Base-by-base conservation (phyloP, 1,140 invertebrate species). In the Arctopsyche grandis region DNA sequence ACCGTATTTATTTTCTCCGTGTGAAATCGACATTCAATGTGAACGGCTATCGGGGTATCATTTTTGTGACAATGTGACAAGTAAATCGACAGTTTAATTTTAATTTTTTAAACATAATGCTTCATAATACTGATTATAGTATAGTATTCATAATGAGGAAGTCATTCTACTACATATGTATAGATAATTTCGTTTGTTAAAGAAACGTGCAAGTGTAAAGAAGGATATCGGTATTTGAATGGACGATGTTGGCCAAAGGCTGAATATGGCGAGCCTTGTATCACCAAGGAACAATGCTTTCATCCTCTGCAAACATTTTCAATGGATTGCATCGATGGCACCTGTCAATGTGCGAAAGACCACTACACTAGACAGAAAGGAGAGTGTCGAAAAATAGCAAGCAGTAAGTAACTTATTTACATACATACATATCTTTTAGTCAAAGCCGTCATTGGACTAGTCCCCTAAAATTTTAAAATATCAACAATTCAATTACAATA, bases 381-480 rank as follows among this genome's bases (percentile, higher is more conserved):
- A 10, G 26, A 58, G 16, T 76, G 74, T 24, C n/a, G 74, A 76
- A 76, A 58, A 76, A 76, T 63, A 9, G 16, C 56, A 19, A 44
- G 9, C 5, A 63, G 74, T 76, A 5, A 63, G 58, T 76, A n/a
- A n/a, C n/a, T 24, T 73, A 21, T 7, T 38, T 38, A 38, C 29
- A 38, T 38, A n/a, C n/a, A n/a, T n/a, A n/a, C n/a, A n/a, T n/a
- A n/a, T n/a, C n/a, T n/a, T n/a, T 46, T 46, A 46, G 14, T 46
- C 58, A 9, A 5, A 9, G 44, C 5, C 7, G 5, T 14, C 7
- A 46, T 46, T 46, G 14, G 14, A 46, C 14, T 46, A n/a, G n/a
- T n/a, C n/a, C n/a, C n/a, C n/a, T n/a, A n/a, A n/a, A n/a, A n/a
- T n/a, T n/a, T n/a, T n/a, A n/a, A n/a, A n/a, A n/a, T n/a, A n/a